These are phyloP conservation scores for Meiosimyza platycephala DNA, from an alignment of 2,888 invertebrate genomes.

Conservation along the genomic window DNA sequence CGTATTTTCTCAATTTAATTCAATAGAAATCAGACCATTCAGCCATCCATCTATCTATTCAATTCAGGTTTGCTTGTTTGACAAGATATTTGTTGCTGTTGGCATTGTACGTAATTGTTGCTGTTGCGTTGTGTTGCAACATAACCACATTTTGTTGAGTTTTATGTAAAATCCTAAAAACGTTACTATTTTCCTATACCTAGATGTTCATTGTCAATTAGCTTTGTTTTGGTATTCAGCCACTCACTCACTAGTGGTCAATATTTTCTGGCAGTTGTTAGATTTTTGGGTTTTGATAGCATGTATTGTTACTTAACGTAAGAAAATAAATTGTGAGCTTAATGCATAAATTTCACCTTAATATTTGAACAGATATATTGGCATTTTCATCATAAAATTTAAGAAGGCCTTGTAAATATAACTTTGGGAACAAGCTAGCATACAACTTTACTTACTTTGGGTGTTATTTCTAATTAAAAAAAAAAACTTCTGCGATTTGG, in stretches of 20 bases:
- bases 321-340: too few relatives aligned
- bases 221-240: background rate
- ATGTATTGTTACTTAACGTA: background rate
- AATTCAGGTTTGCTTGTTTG: constrained; percentile 11
- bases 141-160: background rate
- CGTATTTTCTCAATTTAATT: background rate
- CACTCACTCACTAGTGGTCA: background rate
- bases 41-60: too few relatives aligned
- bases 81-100: constrained; percentile 15
- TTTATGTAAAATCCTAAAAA: background rate
- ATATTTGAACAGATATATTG: too few relatives aligned
- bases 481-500: too few relatives aligned
- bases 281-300: background rate
- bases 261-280: constrained; percentile 1
- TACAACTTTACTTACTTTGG: too few relatives aligned
- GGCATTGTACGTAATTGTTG: too few relatives aligned
- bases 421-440: too few relatives aligned
- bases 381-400: too few relatives aligned
- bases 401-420: too few relatives aligned
- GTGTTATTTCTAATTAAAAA: too few relatives aligned
- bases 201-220: constrained; percentile 2
- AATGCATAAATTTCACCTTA: too few relatives aligned
- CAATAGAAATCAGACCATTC: too few relatives aligned
- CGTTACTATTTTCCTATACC: background rate
- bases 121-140: background rate